Conservation (phyloP, 2,113 vertebrate genomes). For the Rissa tridactyla region DNA sequence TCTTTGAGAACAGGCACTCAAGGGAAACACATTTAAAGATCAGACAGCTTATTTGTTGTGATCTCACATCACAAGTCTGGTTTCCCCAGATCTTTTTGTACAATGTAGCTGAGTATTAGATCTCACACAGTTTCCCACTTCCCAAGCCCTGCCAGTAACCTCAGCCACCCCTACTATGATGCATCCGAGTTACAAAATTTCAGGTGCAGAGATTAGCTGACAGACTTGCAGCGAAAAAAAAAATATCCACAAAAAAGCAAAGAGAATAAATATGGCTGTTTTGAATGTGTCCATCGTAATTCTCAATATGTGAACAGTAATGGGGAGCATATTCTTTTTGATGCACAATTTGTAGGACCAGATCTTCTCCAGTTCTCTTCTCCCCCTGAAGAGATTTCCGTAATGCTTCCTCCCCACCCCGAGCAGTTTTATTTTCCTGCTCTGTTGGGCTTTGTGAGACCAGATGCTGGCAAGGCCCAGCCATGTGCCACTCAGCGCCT, state of each 20-base stretch:
- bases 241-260: neutral
- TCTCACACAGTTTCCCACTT: neutral
- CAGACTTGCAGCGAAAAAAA: neutral
- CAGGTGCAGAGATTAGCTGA: neutral
- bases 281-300: neutral
- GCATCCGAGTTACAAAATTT: neutral
- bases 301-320: neutral
- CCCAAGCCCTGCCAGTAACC: neutral
- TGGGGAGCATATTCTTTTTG: neutral
- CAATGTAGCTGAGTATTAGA: neutral
- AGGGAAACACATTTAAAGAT: neutral
- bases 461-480: neutral
- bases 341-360: neutral
- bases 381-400: fast-evolving
- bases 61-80: neutral
- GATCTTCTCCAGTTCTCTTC: neutral
- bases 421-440: neutral
- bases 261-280: neutral
- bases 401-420: too few relatives aligned
- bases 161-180: neutral
- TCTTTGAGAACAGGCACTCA: neutral
- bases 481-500: fast-evolving
- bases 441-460: neutral
- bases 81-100: neutral
- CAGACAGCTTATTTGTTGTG: neutral